Evolutionary conservation across 1,140 invertebrate genomes (phyloP), one percentile per base, ranked within the genome.

Genomic region (Helicoverpa zea): DNA sequence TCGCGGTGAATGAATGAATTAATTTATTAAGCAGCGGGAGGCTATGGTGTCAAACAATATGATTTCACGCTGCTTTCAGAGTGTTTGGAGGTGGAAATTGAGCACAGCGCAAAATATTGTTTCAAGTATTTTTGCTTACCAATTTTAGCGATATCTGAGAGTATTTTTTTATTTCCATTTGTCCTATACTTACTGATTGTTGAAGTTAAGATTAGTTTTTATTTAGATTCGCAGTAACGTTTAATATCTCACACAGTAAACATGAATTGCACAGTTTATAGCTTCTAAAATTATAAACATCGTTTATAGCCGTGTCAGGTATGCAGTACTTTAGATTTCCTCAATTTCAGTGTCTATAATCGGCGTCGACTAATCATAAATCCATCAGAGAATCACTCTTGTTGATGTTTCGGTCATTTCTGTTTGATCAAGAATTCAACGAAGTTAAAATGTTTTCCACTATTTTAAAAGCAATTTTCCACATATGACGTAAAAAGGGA

Each of bases 401-500:
- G 49, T 72, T 72, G 49, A 72, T n/a, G 18, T 70, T 12, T 70
- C 16, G 14, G 47, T 23, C 68, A 14, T 29, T 70, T 70, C 12
- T 29, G 12, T 51, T 52, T 72, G 68, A 72, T 72, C 47, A 54
- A 54, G 47, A 68, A 49, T 58, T 18, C 56, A 58, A 58, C 7
- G 18, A 58, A 23, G 49, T 23, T 23, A 30, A 54, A 54, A 51
- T 3, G 29, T 72, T 72, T 30, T 29, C 23, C 5, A 5, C 13
- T 29, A 30, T 29, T 72, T 30, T 72, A 30, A 72, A 72, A 72
- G 47, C 68, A 72, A 52, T 72, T 54, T 72, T 51, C n/a, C 23
- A 18, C 29, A 3, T 23, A 2, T 54, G 66, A 70, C 49, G 66
- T 52, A n/a, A 30, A 10, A 70, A 70, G 66, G 66, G 66, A 70